Evolutionary conservation across 2,888 invertebrate genomes (phyloP).

Genomic region (Aquatica leii): DNA sequence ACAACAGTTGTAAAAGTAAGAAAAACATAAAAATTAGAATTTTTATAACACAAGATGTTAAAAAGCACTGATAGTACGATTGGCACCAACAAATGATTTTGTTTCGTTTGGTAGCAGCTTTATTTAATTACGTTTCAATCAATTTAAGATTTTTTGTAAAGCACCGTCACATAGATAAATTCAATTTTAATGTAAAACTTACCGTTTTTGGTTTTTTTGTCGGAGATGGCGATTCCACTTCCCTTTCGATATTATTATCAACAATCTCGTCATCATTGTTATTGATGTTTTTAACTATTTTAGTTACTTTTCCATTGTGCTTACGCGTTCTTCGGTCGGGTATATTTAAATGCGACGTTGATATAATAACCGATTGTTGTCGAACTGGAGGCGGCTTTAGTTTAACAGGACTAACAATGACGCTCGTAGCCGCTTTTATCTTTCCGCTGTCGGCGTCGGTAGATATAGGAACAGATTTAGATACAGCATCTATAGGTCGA

Average conservation of each 20-base stretch:
- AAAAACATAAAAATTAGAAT: no score
- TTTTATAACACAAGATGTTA: no score
- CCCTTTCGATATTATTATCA: conserved; percentile 39
- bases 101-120: no score
- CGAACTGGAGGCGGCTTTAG: conserved; percentile 34
- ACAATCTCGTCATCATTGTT: conserved; percentile 45
- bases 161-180: no score
- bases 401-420: conserved; percentile 38
- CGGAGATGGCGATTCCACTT: conserved; percentile 27
- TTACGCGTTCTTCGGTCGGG: conserved; percentile 53
- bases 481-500: conserved; percentile 45
- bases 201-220: conserved; percentile 48
- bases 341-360: conserved; percentile 47
- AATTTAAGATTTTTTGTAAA: no score
- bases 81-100: no score
- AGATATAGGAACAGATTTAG: conserved; percentile 21
- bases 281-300: conserved; percentile 44
- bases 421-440: conserved; percentile 31
- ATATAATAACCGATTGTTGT: conserved; percentile 46
- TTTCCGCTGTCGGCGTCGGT: conserved; percentile 18
- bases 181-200: no score
- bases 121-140: no score
- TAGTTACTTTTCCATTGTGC: conserved; percentile 48
- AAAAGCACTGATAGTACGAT: no score
- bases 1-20: no score